Conservation (phyloP, 2,888 invertebrate species). For the Morinoia aosen region DNA sequence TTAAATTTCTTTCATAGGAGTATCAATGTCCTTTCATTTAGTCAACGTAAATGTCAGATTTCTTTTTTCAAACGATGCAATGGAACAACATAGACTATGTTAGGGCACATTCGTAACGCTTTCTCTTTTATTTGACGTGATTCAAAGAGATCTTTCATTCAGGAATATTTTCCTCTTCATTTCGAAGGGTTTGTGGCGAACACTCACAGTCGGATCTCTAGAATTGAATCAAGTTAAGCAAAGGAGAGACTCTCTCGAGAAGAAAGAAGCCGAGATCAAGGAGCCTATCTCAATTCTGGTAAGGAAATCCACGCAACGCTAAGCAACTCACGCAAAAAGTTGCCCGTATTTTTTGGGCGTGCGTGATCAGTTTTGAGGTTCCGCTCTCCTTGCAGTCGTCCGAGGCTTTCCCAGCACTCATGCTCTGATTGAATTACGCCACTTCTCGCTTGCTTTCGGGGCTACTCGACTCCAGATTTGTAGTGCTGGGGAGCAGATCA, state of each 20-base stretch:
- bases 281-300: neutral
- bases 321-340: neutral
- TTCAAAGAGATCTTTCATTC: neutral
- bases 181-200: neutral
- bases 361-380: constrained; percentile 16
- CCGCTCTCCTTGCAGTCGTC: neutral
- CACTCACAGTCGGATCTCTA: neutral
- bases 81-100: neutral
- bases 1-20: neutral
- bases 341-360: neutral
- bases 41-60: neutral
- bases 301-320: neutral
- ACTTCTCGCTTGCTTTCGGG: neutral
- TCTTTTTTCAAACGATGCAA: neutral
- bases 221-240: neutral
- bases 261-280: neutral
- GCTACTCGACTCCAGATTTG: constrained; percentile 27
- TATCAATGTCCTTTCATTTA: neutral
- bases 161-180: neutral
- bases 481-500: neutral
- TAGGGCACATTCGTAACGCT: neutral
- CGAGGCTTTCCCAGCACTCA: constrained; percentile 13
- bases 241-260: neutral
- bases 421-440: constrained; percentile 36
- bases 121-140: neutral